A percentile compares a stretch with the other conserved stretches of the same genome.
These are phyloP conservation scores for Xanthia togata DNA, from an alignment of 2,888 invertebrate genomes.

Conservation along the genomic window DNA sequence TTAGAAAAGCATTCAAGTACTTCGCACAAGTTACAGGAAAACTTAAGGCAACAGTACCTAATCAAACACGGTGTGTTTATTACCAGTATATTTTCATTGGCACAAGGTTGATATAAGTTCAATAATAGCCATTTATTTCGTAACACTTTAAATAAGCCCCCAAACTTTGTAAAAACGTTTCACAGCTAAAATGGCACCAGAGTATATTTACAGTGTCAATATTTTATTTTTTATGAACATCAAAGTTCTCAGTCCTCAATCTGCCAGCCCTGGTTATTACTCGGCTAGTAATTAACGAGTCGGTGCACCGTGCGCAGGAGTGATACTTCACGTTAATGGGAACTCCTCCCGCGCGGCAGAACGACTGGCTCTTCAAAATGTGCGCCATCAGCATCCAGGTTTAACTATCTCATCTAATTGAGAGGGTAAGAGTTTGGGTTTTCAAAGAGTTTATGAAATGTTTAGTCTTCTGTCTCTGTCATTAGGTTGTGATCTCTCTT, in stretches of 20 bases:
- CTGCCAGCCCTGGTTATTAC: slow-evolving; percentile 49
- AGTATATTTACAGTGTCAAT: background rate
- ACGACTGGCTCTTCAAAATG: slow-evolving; percentile 18
- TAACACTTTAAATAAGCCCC: background rate
- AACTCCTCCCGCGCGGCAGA: background rate
- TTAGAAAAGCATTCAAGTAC: background rate
- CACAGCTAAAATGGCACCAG: background rate
- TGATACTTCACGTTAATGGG: slow-evolving; percentile 57
- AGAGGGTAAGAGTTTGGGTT: background rate
- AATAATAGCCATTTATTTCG: background rate
- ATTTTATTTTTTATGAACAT: background rate
- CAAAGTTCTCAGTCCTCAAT: background rate
- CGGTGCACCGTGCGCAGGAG: slow-evolving; percentile 33
- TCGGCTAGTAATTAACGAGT: slow-evolving; percentile 61
- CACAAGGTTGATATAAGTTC: background rate
- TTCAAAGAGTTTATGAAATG: background rate
- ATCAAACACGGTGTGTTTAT: background rate
- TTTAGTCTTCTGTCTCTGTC: background rate
- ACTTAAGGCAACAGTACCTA: background rate
- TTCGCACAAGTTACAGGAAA: too few relatives aligned
- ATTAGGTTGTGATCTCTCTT: background rate
- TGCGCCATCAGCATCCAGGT: slow-evolving; percentile 10
- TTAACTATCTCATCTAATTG: slow-evolving; percentile 33
- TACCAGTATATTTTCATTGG: background rate
- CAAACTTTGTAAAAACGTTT: background rate